phyloP scores from a whole-genome alignment of 2,113 vertebrate genomes.

The Sturnira hondurensis region DNA sequence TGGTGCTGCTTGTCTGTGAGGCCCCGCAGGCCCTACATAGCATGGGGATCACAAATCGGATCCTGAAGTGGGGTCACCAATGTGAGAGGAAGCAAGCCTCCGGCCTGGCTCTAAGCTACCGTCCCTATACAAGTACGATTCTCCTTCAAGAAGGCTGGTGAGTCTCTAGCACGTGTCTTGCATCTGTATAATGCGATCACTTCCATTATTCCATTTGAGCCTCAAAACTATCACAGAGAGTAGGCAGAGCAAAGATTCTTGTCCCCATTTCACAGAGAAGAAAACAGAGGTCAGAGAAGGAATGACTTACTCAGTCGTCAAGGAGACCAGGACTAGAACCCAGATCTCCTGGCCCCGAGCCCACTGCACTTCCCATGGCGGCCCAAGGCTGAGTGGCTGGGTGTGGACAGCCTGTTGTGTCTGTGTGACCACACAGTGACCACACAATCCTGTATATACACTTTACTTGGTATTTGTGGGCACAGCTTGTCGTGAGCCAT shows the following conservation, averaged over 20 bases:
- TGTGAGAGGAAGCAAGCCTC: background rate
- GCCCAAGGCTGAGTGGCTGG: background rate
- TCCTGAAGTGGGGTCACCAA: background rate
- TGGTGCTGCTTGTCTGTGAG: background rate
- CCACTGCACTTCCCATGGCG: background rate
- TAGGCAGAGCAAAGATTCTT: background rate
- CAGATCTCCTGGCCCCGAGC: background rate
- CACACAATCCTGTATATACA: background rate
- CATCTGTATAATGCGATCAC: background rate
- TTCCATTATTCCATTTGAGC: background rate
- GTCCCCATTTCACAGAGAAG: background rate
- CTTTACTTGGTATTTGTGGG: background rate
- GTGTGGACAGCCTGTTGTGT: background rate
- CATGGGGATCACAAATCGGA: background rate
- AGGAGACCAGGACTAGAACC: background rate
- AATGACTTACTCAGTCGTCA: background rate
- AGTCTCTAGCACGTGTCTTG: background rate
- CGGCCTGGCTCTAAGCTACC: background rate
- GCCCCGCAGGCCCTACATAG: background rate
- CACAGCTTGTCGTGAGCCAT: background rate
- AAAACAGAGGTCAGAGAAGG: background rate
- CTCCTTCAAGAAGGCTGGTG: background rate
- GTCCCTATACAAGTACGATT: rapidly evolving
- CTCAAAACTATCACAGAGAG: background rate
- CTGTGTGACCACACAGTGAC: background rate